Base-by-base conservation (phyloP, 2,888 invertebrate genomes). In the Platycheirus albimanus region DNA sequence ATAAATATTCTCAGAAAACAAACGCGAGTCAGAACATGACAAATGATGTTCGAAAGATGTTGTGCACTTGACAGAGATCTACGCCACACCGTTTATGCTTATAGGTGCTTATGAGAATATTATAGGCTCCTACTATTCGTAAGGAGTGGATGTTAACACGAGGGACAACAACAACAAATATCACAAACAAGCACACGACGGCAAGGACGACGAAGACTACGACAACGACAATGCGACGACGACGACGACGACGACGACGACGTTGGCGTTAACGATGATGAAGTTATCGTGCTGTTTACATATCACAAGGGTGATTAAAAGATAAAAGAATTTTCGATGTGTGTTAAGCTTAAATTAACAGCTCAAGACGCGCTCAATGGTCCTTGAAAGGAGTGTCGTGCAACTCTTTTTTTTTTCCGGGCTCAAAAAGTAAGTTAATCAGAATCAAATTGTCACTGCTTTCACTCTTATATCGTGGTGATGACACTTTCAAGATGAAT, bases 1-100 rank as follows among this genome's bases (percentile, higher is more conserved):
- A 0, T 20, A 19, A n/a, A 19, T 33, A 11, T 33, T 19, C 2
- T 54, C 36, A 43, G 1, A 30, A 43, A 58, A 43, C 28, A 61
- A 61, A 36, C 71, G 51, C 17, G 52, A 52, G 58, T 58, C 70
- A 67, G 49, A 79, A 67, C 51, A 81, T 77, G 76, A 81, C 77
- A 81, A 81, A 81, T 77, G 81, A 71, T 81, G 66, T 63, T 79
- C 61, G 52, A 33, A 58, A 54, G 58, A 45, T 58, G 66, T 58
- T 58, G 51, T 66, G 52, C 64, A 78, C 72, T 78, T 74, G 43
- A 36, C 43, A 41, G 17, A 30, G 45, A 79, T 71, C 41, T 63
- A 47, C 33, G 19, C 43, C 61, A 43, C 43, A 61, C 15, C 61
- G 61, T 61, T 43, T 61, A 61, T 61, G 28, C 28, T n/a, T 10